These are phyloP conservation scores for Podocnemis expansa DNA, from an alignment of 2,113 vertebrate genomes.

Conservation along the genomic window DNA sequence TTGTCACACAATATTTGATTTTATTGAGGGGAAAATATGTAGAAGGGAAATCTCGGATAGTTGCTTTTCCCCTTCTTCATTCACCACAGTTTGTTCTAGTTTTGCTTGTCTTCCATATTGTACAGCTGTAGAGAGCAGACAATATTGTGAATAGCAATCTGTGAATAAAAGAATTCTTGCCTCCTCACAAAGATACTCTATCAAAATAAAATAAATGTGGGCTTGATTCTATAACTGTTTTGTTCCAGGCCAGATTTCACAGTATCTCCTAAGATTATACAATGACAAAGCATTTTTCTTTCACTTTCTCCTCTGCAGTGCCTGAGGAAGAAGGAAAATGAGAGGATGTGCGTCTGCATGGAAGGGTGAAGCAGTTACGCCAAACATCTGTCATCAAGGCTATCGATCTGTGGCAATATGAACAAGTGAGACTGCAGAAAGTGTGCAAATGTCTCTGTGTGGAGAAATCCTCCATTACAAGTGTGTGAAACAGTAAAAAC, in stretches of 20 bases:
- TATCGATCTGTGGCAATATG: neutral
- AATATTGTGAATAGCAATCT: neutral
- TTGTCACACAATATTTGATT: neutral
- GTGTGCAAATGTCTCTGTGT: neutral
- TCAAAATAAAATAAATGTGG: neutral
- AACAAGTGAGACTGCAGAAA: neutral
- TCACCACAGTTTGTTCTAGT: slow-evolving; percentile 5
- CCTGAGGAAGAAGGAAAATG: neutral
- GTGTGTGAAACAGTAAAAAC: slow-evolving; percentile 10
- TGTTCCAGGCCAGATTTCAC: neutral
- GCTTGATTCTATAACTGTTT: neutral
- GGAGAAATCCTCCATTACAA: neutral
- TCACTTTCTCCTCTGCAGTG: slow-evolving; percentile 32
- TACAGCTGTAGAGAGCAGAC: neutral
- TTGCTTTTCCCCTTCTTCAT: neutral
- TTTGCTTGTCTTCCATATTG: neutral
- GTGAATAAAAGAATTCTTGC: neutral
- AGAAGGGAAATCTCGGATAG: neutral
- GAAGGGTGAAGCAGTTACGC: neutral
- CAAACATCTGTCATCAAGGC: neutral
- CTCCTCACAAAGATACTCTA: neutral
- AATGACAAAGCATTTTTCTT: slow-evolving; percentile 52
- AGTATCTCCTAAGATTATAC: neutral
- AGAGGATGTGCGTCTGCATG: neutral
- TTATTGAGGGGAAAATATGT: neutral